Evolutionary conservation across 2,113 vertebrate species (phyloP).

Genomic region (Carettochelys insculpta): DNA sequence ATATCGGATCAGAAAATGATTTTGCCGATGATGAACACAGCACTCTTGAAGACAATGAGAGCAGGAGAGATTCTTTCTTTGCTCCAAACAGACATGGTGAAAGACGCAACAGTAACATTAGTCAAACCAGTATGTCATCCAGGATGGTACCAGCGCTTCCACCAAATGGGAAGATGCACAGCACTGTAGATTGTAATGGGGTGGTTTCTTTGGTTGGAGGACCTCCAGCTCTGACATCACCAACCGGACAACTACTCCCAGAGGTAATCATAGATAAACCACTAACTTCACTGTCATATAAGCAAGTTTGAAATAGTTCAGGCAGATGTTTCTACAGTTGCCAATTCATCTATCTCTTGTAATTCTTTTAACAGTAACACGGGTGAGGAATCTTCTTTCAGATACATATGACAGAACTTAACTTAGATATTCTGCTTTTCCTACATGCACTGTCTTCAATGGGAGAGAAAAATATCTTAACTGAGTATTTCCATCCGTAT

Average conservation of each 20-base stretch:
- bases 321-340: slow-evolving; percentile 22
- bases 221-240: slow-evolving; percentile 86
- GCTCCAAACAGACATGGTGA: slow-evolving; percentile 83
- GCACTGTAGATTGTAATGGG: slow-evolving; percentile 93
- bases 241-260: slow-evolving; percentile 83
- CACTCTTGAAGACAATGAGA: slow-evolving; percentile 89
- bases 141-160: slow-evolving; percentile 83
- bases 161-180: slow-evolving; percentile 88
- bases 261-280: slow-evolving; percentile 87
- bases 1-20: slow-evolving; percentile 91
- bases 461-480: not conserved
- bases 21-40: slow-evolving; percentile 98
- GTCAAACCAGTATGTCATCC: slow-evolving; percentile 88
- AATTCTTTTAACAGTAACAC: slow-evolving; percentile 27
- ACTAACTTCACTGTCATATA: slow-evolving; percentile 57
- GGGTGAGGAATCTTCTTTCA: not conserved
- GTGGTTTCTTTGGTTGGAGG: slow-evolving; percentile 89
- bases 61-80: slow-evolving; percentile 90
- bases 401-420: not conserved
- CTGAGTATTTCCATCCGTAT: not conserved
- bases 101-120: slow-evolving; percentile 87
- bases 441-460: not conserved
- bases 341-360: slow-evolving; percentile 12
- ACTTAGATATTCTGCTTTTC: not conserved
- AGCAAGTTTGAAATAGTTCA: slow-evolving; percentile 66